A percentile compares a stretch with the other conserved stretches of the same genome.
phyloP scores from a whole-genome alignment of 2,888 invertebrate species.

The Chrysolina haemoptera region DNA sequence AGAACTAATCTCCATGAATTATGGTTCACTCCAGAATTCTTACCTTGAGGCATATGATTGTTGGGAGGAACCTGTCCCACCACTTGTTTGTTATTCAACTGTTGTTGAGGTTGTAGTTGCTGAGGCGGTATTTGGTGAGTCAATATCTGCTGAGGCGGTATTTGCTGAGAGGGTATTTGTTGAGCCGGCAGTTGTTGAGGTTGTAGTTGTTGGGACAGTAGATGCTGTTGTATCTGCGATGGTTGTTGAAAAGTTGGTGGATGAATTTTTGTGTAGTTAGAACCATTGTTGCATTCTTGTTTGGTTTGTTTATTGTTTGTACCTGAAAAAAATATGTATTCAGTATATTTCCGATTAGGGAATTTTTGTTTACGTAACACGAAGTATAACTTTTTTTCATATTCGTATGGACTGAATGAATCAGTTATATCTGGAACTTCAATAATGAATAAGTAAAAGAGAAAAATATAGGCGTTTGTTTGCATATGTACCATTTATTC shows the following conservation, averaged over 20 bases:
- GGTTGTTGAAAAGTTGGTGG: slow-evolving; percentile 69
- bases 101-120: slow-evolving; percentile 44
- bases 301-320: slow-evolving; percentile 48
- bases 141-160: slow-evolving; percentile 42
- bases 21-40: not conserved
- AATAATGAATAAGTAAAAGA: too few species aligned
- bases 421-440: too few species aligned
- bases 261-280: slow-evolving; percentile 36
- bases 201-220: slow-evolving; percentile 41
- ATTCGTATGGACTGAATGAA: too few species aligned
- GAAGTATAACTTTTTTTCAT: too few species aligned
- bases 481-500: too few species aligned
- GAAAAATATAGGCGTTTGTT: too few species aligned
- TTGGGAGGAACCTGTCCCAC: slow-evolving; percentile 56
- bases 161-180: slow-evolving; percentile 45
- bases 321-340: slow-evolving; percentile 28
- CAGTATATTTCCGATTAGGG: not conserved
- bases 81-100: slow-evolving; percentile 51
- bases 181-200: slow-evolving; percentile 46
- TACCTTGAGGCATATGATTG: slow-evolving; percentile 55
- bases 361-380: too few species aligned
- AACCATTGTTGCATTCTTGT: slow-evolving; percentile 34
- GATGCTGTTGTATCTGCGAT: slow-evolving; percentile 43
- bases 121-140: slow-evolving; percentile 46
- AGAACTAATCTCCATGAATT: too few species aligned